These are phyloP conservation scores for Athrips mouffetella DNA, from an alignment of 2,888 invertebrate genomes.

Conservation along the genomic window DNA sequence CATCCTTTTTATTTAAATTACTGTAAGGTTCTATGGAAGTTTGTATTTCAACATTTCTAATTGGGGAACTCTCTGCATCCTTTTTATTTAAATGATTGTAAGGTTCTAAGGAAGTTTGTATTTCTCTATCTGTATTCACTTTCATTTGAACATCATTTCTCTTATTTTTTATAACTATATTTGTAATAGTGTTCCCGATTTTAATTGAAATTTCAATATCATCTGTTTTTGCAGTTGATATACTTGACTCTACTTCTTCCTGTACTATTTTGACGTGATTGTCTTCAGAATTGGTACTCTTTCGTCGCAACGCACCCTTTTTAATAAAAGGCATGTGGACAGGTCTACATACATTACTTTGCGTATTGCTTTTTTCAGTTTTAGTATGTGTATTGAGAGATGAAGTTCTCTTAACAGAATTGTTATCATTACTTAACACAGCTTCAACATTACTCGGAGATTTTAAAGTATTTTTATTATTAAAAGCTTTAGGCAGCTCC, in stretches of 20 bases:
- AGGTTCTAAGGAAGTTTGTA: constrained; percentile 51
- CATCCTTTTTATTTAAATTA: constrained; percentile 24
- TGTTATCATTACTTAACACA: too few species aligned
- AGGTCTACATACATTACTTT: background rate
- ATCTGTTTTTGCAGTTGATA: constrained; percentile 35
- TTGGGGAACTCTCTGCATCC: constrained; percentile 16
- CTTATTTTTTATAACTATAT: constrained; percentile 59
- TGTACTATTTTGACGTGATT: constrained; percentile 25
- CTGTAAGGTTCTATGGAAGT: too few species aligned
- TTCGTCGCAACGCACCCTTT: constrained; percentile 39
- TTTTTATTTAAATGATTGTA: constrained; percentile 27
- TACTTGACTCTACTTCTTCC: constrained; percentile 28
- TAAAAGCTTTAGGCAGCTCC: background rate
- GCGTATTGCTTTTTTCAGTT: background rate
- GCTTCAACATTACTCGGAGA: too few species aligned
- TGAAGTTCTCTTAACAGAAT: too few species aligned
- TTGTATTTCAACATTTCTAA: too few species aligned
- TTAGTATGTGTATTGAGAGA: too few species aligned
- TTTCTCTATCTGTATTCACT: constrained; percentile 52
- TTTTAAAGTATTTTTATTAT: background rate
- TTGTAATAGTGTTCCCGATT: constrained; percentile 57
- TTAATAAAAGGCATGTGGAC: constrained; percentile 46
- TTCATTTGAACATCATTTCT: constrained; percentile 56
- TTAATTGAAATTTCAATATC: constrained; percentile 65
- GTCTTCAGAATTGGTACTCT: constrained; percentile 8